Conservation (phyloP, 2,113 vertebrate genomes). For the Phalacrocorax brasilianus region DNA sequence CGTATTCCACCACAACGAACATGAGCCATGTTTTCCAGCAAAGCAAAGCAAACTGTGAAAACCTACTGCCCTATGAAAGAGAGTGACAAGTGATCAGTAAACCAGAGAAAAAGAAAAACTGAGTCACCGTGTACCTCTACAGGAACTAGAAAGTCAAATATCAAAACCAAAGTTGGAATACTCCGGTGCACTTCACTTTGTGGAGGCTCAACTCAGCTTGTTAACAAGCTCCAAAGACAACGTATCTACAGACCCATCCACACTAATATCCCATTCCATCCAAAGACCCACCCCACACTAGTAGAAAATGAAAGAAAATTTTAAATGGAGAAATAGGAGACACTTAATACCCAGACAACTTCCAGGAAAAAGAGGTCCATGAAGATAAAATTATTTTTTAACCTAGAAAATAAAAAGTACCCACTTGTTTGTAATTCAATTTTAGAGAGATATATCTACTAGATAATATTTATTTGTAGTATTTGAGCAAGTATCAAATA, state of each 20-base stretch:
- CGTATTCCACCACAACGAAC: not conserved
- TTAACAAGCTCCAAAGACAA: not conserved
- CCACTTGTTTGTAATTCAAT: not conserved
- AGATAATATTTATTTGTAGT: not conserved
- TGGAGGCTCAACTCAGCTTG: not conserved
- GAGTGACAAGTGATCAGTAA: not conserved
- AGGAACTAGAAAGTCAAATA: constrained; percentile 25
- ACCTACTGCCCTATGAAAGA: not conserved
- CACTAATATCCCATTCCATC: too few relatives aligned
- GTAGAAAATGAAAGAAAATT: not conserved
- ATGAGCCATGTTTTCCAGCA: not conserved
- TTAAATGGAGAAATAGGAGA: not conserved
- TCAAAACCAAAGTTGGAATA: not conserved
- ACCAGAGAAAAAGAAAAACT: constrained; percentile 32
- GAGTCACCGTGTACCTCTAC: constrained; percentile 39
- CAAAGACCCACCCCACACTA: not conserved
- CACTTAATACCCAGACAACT: not conserved
- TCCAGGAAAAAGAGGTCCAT: not conserved
- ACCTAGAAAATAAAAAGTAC: not conserved
- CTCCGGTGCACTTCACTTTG: not conserved
- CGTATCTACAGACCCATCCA: not conserved
- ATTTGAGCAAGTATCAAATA: not conserved
- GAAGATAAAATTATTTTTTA: not conserved
- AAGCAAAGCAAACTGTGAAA: not conserved
- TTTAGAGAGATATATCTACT: not conserved